A percentile compares a stretch with the other conserved stretches of the same genome.
Conservation (phyloP, 2,797 vertebrate species). For the Lacerta agilis region DNA sequence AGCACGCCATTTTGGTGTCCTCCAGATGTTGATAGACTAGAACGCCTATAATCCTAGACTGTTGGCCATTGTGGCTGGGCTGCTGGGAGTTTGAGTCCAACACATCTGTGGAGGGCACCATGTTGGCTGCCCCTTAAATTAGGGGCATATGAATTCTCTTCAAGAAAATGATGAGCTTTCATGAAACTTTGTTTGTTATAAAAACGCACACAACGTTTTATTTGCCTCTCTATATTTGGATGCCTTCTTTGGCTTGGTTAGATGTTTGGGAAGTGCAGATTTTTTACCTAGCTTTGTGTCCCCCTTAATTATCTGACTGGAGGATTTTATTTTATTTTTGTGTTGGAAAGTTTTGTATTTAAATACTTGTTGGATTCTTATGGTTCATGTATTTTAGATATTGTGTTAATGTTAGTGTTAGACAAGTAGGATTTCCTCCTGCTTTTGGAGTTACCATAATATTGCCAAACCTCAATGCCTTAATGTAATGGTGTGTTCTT, state of each 20-base stretch:
- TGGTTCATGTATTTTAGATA: background rate
- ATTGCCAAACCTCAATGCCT: background rate
- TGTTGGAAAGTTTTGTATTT: too few relatives aligned
- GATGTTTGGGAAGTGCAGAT: too few relatives aligned
- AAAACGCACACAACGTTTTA: background rate
- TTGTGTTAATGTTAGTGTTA: background rate
- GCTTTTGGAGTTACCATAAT: background rate
- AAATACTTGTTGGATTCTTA: background rate
- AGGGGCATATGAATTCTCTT: background rate
- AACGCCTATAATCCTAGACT: too few relatives aligned
- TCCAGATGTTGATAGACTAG: background rate
- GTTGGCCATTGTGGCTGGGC: too few relatives aligned
- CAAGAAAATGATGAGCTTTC: background rate
- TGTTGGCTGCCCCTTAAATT: too few relatives aligned
- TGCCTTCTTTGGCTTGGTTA: background rate
- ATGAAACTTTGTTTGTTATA: too few relatives aligned
- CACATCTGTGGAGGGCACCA: too few relatives aligned
- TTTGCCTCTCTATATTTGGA: background rate
- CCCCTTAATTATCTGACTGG: too few relatives aligned
- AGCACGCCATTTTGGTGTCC: too few relatives aligned
- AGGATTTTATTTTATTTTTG: too few relatives aligned
- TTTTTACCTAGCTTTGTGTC: too few relatives aligned
- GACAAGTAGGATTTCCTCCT: background rate
- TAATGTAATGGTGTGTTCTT: background rate
- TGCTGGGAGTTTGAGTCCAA: too few relatives aligned